These are phyloP conservation scores for Cryptocheilus praepositus DNA, from an alignment of 2,888 invertebrate species.

Conservation along the genomic window DNA sequence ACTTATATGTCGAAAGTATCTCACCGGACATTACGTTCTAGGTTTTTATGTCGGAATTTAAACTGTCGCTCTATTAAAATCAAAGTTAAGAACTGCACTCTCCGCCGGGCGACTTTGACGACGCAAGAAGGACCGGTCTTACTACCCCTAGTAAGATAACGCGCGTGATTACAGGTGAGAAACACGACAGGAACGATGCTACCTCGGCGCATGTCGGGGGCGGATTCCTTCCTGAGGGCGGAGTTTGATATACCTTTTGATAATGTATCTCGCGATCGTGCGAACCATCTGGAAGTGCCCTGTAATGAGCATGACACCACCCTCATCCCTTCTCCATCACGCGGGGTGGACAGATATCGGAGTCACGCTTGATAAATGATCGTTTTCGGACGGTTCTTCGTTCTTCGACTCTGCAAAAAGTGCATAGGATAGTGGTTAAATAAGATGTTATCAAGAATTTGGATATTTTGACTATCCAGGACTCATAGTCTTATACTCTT, in stretches of 20 bases:
- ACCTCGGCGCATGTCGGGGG: constrained; percentile 62
- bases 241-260: constrained; percentile 55
- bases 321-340: no score
- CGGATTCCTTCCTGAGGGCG: constrained; percentile 59
- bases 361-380: constrained; percentile 7
- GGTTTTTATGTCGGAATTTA: no score
- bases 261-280: constrained; percentile 29
- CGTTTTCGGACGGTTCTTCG: neutral
- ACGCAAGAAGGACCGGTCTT: constrained; percentile 9
- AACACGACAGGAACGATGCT: constrained; percentile 33
- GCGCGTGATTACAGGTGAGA: constrained; percentile 52
- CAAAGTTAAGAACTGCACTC: constrained; percentile 10
- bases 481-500: no score
- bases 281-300: constrained; percentile 26
- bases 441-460: no score
- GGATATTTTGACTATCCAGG: no score
- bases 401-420: neutral
- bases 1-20: no score
- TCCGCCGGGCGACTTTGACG: constrained; percentile 11
- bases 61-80: neutral
- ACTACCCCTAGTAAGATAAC: constrained; percentile 41
- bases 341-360: neutral
- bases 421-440: neutral
- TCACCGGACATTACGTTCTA: no score
- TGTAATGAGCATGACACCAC: constrained; percentile 23